Conservation (phyloP, 1,140 invertebrate genomes). For the Penaeus vannamei region DNA sequence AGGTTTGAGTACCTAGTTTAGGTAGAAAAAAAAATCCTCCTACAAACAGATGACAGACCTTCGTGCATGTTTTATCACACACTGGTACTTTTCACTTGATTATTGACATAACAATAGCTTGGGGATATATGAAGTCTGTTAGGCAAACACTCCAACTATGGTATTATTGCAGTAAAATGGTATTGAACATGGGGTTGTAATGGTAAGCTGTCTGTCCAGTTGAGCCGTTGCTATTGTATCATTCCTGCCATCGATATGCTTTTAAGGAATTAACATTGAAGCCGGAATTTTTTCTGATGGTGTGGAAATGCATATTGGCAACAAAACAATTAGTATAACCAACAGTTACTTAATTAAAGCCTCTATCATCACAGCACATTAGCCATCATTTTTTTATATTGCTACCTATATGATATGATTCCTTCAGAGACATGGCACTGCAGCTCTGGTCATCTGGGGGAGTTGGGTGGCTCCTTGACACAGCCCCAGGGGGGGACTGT, state of each 20-base stretch:
- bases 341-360: constrained; percentile 67
- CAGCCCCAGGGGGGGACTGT: constrained; percentile 49
- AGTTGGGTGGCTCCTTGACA: constrained; percentile 50
- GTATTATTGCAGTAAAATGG: constrained; percentile 65
- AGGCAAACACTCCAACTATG: constrained; percentile 65
- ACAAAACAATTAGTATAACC: constrained; percentile 66
- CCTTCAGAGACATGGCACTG: constrained; percentile 66
- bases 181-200: constrained; percentile 62
- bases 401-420: constrained; percentile 67
- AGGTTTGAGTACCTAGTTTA: constrained; percentile 64
- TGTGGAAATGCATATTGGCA: constrained; percentile 66
- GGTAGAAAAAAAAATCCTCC: constrained; percentile 64
- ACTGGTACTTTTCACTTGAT: constrained; percentile 61
- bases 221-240: constrained; percentile 62
- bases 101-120: constrained; percentile 60
- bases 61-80: constrained; percentile 63
- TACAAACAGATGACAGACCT: constrained; percentile 65
- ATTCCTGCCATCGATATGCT: constrained; percentile 64
- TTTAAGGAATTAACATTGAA: constrained; percentile 60
- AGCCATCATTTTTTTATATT: constrained; percentile 67
- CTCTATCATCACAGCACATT: constrained; percentile 67
- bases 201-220: constrained; percentile 62
- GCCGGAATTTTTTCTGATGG: constrained; percentile 63
- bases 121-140: constrained; percentile 65
- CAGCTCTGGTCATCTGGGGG: constrained; percentile 63